Evolutionary conservation across 2,113 vertebrate species (phyloP), one percentile per base, ranked within the genome.

Genomic region (Corythaixoides concolor): DNA sequence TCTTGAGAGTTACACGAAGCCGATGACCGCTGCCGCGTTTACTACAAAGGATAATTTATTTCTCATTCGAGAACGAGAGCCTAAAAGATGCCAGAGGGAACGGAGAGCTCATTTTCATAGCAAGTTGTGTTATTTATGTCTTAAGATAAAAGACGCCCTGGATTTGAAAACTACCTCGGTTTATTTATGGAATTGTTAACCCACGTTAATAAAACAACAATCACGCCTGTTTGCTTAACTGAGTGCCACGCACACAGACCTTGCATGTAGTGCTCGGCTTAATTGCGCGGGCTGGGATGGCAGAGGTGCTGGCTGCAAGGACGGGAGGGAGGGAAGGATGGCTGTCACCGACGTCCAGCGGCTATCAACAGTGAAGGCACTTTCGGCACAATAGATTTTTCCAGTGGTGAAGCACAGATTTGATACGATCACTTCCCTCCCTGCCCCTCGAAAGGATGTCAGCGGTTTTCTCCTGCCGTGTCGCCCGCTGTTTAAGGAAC

Each of bases 81-180:
- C 63, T 93, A 28, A 82, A 43, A 60, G 70, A 85, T 93, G 94
- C 89, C 89, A 89, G 80, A 82, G 80, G 90, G 87, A 93, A 89
- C 1, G 37, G 30, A 89, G 93, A 17, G 33, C 74, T 94, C 81
- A 76, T 89, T 96, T 93, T 95, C 84, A 30, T 88, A 83, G 89
- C 75, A 81, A 89, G 43, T 68, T 73, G 27, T 88, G 70, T 88
- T 95, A 81, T 93, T 96, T 82, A 85, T 30, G 87, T 92, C 83
- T 90, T 86, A 90, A 94, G 95, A 94, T 93, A 96, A 94, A 95
- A 97, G 88, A 73, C 82, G 35, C 82, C 72, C 69, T 72, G 92
- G 60, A 88, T 26, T 90, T 79, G 60, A 93, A 87, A 93, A 93
- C 88, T 67, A 72, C 83, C 68, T 83, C 35, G 43, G 37, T 62